A percentile compares a stretch with the other conserved stretches of the same genome.
phyloP scores from a whole-genome alignment of 2,797 vertebrate genomes.

The Melanotaenia trifasciata region DNA sequence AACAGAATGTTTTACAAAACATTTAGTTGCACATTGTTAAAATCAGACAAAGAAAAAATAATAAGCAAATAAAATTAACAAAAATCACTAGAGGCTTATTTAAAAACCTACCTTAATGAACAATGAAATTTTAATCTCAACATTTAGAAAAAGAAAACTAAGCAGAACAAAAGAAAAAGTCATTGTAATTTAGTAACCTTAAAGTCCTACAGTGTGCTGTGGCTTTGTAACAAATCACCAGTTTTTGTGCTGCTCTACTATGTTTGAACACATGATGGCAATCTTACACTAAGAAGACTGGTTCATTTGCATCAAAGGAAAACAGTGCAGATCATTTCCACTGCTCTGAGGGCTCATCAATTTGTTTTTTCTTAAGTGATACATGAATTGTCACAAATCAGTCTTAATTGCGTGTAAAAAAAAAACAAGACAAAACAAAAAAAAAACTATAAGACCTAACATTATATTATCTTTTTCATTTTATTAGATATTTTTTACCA shows the following conservation, averaged over 20 bases:
- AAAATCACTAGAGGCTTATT: not conserved
- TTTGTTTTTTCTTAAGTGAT: not conserved
- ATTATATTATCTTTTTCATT: not conserved
- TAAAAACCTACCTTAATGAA: not conserved
- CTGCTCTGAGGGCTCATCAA: not conserved
- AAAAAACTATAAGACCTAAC: too few relatives aligned
- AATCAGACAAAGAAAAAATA: not conserved
- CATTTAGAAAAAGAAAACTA: not conserved
- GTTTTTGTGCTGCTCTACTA: slow-evolving; percentile 1
- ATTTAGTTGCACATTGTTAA: too few relatives aligned
- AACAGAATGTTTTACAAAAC: too few relatives aligned
- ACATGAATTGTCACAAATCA: not conserved
- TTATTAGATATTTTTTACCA: not conserved
- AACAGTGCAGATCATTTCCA: not conserved
- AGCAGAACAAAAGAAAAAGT: too few relatives aligned
- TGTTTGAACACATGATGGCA: slow-evolving; percentile 50
- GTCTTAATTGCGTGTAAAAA: not conserved
- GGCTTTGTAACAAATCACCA: not conserved
- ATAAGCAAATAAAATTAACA: not conserved
- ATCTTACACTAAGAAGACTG: not conserved
- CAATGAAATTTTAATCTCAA: not conserved
- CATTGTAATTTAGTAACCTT: not conserved
- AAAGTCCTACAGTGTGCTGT: not conserved
- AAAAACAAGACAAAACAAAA: too few relatives aligned
- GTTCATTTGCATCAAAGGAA: not conserved